Base-by-base conservation (phyloP, 2,113 vertebrate species). In the Alligator mississippiensis region DNA sequence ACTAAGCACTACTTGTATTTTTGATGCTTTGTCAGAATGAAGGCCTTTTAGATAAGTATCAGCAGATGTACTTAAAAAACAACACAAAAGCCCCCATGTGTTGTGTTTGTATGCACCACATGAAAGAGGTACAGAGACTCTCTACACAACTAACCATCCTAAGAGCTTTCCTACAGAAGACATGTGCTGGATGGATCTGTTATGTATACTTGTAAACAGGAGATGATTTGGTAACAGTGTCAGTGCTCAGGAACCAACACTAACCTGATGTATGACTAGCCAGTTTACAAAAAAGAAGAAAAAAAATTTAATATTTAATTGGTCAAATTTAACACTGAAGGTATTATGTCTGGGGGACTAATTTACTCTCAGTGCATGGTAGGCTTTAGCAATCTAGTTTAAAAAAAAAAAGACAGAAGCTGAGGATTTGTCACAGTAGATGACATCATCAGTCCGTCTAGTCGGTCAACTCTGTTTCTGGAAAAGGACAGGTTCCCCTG, bases 31-130 rank as follows among this genome's bases (percentile, higher is more conserved):
- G n/a, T 74, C 28, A 77, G 61, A 79, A 84, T 16, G 47, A 63
- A 63, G 83, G 78, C 12, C 34, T 8, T 1, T 0, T 4, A 54
- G 15, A 59, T 25, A 34, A 9, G 9, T 30, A 77, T 2, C 47
- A 30, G 58, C 1, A 86, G 25, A 27, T 1, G 22, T 83, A 19
- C 47, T 47, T 47, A 47, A 47, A 38, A 38, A 38, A 47, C 47
- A 47, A 47, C 47, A 9, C 47, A 47, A 47, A 47, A 47, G 38
- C 38, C 38, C 38, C 4, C 47, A 47, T 47, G 47, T 47, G 47
- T 9, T 47, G 47, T 47, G 7, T 47, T 47, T 47, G 38, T 87
- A 59, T 3, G 2, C 24, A 87, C 5, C 55, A 93, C 55, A 27
- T 61, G 24, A 47, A 47, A 47, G 9, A 47, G 47, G 47, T 47